A percentile compares a stretch with the other conserved stretches of the same genome.
Conservation (phyloP, 2,888 invertebrate species). For the Netelia virgata region DNA sequence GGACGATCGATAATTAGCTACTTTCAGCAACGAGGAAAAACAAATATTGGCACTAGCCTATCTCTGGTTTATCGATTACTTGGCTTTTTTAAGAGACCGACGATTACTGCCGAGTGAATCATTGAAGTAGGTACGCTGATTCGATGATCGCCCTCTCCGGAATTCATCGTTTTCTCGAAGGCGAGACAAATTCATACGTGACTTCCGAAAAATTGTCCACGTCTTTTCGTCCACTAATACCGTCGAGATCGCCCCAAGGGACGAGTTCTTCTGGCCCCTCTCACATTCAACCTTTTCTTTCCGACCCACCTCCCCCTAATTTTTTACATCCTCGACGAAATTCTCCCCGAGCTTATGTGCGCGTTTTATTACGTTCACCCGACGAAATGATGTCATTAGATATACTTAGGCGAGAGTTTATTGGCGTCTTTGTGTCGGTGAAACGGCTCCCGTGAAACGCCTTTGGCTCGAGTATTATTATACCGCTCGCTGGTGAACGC, state of each 20-base stretch:
- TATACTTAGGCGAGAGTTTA: conserved; percentile 81
- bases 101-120: not conserved
- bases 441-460: conserved; percentile 76
- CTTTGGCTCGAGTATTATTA: conserved; percentile 40
- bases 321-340: conserved; percentile 78
- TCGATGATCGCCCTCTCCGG: conserved; percentile 11
- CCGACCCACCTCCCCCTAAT: conserved; percentile 5
- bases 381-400: conserved; percentile 82
- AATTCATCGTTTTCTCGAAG: conserved; percentile 22
- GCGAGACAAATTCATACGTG: conserved; percentile 9
- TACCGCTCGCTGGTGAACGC: conserved; percentile 34
- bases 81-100: not conserved
- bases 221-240: conserved; percentile 48
- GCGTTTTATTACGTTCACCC: conserved; percentile 77
- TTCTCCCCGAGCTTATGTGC: conserved; percentile 75
- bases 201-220: conserved; percentile 38
- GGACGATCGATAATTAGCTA: not conserved
- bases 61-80: not conserved
- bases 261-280: conserved; percentile 48
- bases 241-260: conserved; percentile 30
- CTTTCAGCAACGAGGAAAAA: conserved; percentile 20
- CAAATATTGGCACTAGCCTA: not conserved
- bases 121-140: conserved; percentile 7
- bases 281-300: conserved; percentile 59
- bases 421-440: conserved; percentile 77